Evolutionary conservation across 2,113 vertebrate species (phyloP).

Genomic region (Mola mola): DNA sequence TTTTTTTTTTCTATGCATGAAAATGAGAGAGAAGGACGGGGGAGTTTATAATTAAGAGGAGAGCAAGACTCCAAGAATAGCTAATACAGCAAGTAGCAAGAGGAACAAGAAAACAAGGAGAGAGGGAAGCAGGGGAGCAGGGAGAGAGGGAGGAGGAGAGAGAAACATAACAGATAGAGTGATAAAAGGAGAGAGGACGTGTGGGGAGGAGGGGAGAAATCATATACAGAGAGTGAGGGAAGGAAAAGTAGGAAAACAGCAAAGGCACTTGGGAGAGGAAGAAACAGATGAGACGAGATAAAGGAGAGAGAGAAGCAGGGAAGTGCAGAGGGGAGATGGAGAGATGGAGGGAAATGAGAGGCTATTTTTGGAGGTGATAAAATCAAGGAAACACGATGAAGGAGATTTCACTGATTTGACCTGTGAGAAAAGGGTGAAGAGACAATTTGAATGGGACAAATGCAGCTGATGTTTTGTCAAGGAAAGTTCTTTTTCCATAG

Average conservation of each 20-base stretch:
- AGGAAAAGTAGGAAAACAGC: background rate
- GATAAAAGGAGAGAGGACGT: too few species aligned
- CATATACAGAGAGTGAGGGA: background rate
- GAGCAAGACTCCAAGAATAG: background rate
- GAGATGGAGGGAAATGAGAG: background rate
- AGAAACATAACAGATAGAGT: background rate
- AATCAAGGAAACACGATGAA: background rate
- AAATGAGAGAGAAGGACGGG: too few species aligned
- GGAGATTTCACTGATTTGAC: background rate
- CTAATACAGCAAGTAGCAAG: background rate
- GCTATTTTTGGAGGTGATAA: constrained; percentile 2
- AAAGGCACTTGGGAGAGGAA: background rate
- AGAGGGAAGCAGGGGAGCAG: background rate
- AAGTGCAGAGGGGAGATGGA: background rate
- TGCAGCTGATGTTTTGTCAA: too few species aligned
- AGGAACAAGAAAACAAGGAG: background rate
- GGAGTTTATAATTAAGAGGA: too few species aligned
- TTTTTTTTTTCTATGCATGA: too few species aligned
- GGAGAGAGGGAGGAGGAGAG: background rate
- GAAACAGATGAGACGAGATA: background rate
- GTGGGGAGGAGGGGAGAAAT: background rate
- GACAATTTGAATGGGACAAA: too few species aligned
- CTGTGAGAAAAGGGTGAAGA: background rate
- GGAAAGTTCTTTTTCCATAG: too few species aligned
- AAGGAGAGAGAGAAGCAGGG: background rate